Evolutionary conservation across 2,113 vertebrate species (phyloP).

Genomic region (Scomber scombrus): DNA sequence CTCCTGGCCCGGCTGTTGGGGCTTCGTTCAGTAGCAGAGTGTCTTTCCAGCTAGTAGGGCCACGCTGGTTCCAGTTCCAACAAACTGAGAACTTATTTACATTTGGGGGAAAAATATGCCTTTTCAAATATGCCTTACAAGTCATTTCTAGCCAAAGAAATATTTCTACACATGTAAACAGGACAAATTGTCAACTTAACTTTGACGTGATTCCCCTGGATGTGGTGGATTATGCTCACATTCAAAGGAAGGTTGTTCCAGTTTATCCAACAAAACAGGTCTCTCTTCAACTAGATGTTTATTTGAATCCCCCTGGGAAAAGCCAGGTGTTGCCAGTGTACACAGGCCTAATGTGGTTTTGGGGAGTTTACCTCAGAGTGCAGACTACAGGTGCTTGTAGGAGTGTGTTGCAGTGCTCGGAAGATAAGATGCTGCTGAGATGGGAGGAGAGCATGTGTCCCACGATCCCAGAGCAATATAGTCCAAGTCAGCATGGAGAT

Average conservation of each 20-base stretch:
- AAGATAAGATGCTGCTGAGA: constrained; percentile 72
- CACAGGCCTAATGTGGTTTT: constrained; percentile 77
- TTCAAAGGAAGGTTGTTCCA: constrained; percentile 79
- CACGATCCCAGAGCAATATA: constrained; percentile 18
- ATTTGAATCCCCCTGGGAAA: constrained; percentile 76
- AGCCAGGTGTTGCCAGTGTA: constrained; percentile 81
- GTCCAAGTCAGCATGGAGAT: constrained; percentile 8
- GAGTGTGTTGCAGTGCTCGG: constrained; percentile 57
- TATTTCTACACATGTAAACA: constrained; percentile 79
- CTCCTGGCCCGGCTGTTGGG: constrained; percentile 53
- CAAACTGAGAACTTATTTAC: constrained; percentile 78
- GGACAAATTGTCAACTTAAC: constrained; percentile 79
- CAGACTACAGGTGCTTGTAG: constrained; percentile 77
- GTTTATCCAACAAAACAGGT: constrained; percentile 81
- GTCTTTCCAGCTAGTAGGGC: constrained; percentile 73
- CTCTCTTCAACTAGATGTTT: constrained; percentile 81
- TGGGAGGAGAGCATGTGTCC: constrained; percentile 55
- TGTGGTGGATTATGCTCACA: constrained; percentile 78
- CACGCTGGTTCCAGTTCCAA: constrained; percentile 71
- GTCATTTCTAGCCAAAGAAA: constrained; percentile 73
- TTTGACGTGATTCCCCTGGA: constrained; percentile 81
- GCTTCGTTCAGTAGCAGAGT: constrained; percentile 76
- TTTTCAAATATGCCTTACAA: constrained; percentile 76
- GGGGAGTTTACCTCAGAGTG: constrained; percentile 73
- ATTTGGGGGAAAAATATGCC: constrained; percentile 68